A percentile compares a stretch with the other conserved stretches of the same genome.
These are phyloP conservation scores for Lycocerus yunnanus DNA, from an alignment of 2,888 invertebrate genomes.

Conservation along the genomic window DNA sequence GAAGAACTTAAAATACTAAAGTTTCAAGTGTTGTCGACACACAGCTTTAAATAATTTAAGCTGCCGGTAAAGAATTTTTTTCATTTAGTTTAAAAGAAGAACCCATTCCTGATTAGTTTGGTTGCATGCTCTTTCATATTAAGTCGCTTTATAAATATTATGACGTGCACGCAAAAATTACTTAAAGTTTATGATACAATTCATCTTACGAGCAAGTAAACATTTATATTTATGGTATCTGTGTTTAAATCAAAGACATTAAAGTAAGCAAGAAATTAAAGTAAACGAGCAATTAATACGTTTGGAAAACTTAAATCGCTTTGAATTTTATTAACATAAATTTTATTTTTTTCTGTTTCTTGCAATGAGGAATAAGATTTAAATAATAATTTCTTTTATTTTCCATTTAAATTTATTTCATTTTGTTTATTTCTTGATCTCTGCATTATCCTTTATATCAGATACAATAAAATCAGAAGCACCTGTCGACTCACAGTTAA, in stretches of 20 bases:
- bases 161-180: conserved; percentile 26
- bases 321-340: neutral
- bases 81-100: conserved; percentile 9
- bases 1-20: neutral
- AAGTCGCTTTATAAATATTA: conserved; percentile 24
- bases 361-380: neutral
- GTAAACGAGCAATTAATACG: neutral
- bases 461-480: neutral
- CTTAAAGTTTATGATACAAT: conserved; percentile 14
- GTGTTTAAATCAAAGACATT: conserved; percentile 5
- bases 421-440: neutral
- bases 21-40: neutral
- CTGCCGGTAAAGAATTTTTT: conserved; percentile 5
- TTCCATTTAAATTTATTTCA: neutral
- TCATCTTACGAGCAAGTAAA: conserved; percentile 2
- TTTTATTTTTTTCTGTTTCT: neutral
- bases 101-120: conserved; percentile 15
- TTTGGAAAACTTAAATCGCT: neutral
- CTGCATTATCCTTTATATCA: neutral
- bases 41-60: neutral
- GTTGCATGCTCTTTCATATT: conserved; percentile 20
- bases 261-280: neutral
- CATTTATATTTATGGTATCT: conserved; percentile 16
- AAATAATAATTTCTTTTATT: neutral
- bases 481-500: neutral